Percentiles rank a stretch among this genome's conserved stretches.
phyloP scores from a whole-genome alignment of 2,113 vertebrate species.

The Marmota flaviventris region DNA sequence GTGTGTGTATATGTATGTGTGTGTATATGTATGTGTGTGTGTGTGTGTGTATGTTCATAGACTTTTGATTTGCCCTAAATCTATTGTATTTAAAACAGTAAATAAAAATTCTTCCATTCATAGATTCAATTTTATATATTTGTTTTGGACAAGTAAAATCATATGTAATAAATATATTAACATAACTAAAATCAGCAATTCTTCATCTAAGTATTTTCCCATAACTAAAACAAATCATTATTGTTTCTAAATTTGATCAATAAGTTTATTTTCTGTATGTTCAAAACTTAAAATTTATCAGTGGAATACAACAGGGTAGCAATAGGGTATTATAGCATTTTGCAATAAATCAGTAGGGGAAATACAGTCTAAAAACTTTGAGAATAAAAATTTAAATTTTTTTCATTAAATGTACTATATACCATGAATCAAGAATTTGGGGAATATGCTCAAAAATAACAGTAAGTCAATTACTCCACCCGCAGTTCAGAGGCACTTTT shows the following conservation, averaged over 20 bases:
- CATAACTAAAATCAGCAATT: not conserved
- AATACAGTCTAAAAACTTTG: constrained; percentile 1
- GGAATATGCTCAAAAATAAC: not conserved
- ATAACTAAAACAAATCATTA: not conserved
- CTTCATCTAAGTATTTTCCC: not conserved
- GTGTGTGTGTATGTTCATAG: not conserved
- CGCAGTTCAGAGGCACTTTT: not conserved
- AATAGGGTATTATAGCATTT: not conserved
- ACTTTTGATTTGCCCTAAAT: not conserved
- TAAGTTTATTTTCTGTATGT: not conserved
- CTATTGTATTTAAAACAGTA: not conserved
- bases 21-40: not conserved
- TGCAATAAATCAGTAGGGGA: not conserved
- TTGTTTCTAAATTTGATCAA: not conserved
- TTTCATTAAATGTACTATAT: constrained; percentile 21
- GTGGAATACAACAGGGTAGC: not conserved
- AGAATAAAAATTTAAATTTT: not conserved
- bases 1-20: too few species aligned
- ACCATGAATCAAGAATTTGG: not conserved
- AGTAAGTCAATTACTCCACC: not conserved
- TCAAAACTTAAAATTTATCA: constrained; percentile 27
- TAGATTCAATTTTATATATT: not conserved
- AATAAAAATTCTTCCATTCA: not conserved
- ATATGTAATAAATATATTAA: not conserved
- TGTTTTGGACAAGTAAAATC: not conserved